Evolutionary conservation across 2,888 invertebrate species (phyloP), one percentile per base, ranked within the genome.

Genomic region (Orthosia incerta): DNA sequence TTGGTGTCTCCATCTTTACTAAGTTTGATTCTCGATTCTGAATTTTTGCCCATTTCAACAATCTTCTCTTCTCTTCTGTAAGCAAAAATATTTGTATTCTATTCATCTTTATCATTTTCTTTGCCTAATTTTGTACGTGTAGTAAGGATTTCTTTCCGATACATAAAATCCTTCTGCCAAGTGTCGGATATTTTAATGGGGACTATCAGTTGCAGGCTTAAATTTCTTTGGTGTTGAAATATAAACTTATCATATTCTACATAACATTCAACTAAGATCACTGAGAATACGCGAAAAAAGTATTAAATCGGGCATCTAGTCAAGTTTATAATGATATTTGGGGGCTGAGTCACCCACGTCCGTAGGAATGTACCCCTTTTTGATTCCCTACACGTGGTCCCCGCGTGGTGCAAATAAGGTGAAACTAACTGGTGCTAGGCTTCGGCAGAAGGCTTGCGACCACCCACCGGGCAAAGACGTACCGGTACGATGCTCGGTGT

Each of bases 21-120:
- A 16, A 65, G 71, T 67, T 75, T 88, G 71, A 80, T 85, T 62
- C 78, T 86, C 31, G 67, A 56, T 64, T 75, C 80, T 12, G 61
- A 50, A 55, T 76, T 82, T 70, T 91, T 94, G 67, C 90, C 93
- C 94, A 94, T 94, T 50, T 82, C 69, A 72, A 48, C 63, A 56
- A 75, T 74, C 81, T 77, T 83, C 75, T 76, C 79, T 73, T 48
- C 87, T 90, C 90, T 90, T 94, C 95, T 95, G 95, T 83, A 95
- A 95, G 87, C 91, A 94, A 92, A 90, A 94, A 95, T 91, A 89
- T 91, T 91, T 88, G 92, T 92, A 91, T 91, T 93, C 93, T 92
- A 88, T 93, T 93, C 93, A 93, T 91, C 85, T 85, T 89, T 79
- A 79, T 80, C 59, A 83, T 81, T 76, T 71, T 84, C 71, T 86